phyloP scores from a whole-genome alignment of 2,113 vertebrate species.

The Artemisiospiza belli region DNA sequence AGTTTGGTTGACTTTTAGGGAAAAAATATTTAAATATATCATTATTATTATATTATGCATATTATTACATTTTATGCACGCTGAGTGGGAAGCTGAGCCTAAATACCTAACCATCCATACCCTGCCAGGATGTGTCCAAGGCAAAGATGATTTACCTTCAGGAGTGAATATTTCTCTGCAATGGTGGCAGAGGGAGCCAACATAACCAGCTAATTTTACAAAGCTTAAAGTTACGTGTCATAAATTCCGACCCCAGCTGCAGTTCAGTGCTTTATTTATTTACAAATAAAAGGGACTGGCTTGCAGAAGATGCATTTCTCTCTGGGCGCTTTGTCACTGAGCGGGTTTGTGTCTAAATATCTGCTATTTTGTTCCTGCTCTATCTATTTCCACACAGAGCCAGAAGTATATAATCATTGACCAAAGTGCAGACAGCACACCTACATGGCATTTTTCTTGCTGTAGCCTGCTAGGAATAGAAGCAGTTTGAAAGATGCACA shows the following conservation, averaged over 20 bases:
- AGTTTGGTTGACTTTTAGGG: not conserved
- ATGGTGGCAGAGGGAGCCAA: not conserved
- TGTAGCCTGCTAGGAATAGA: not conserved
- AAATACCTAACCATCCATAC: not conserved
- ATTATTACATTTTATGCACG: not conserved
- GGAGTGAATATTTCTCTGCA: not conserved
- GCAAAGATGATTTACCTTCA: not conserved
- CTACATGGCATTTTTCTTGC: constrained; percentile 24
- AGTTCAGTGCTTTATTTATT: not conserved
- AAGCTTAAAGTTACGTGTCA: not conserved
- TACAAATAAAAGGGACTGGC: not conserved
- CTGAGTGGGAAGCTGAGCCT: not conserved
- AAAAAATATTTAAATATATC: not conserved
- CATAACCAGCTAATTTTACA: not conserved
- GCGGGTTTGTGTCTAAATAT: not conserved
- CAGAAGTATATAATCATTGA: not conserved
- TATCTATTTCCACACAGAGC: not conserved
- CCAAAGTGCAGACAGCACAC: not conserved
- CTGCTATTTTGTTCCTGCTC: not conserved
- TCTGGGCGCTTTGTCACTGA: not conserved
- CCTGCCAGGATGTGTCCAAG: not conserved
- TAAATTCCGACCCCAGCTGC: not conserved
- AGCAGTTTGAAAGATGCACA: constrained; percentile 27
- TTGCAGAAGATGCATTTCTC: not conserved
- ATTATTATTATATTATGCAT: not conserved